phyloP scores from a whole-genome alignment of 2,888 invertebrate species.

The Aelia acuminata region DNA sequence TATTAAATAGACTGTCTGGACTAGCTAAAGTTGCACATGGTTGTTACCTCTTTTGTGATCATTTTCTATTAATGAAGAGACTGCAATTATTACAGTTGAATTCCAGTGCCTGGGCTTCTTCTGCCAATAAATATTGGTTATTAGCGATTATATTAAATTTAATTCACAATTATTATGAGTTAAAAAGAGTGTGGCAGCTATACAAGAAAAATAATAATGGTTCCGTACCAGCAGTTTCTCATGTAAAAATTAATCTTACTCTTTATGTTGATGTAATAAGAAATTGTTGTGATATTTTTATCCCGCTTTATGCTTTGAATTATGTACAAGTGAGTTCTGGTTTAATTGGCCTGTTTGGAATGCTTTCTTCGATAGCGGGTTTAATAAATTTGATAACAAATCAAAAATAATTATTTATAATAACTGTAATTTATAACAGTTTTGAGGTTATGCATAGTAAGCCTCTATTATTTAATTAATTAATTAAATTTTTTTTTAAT shows the following conservation, averaged over 20 bases:
- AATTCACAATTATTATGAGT: slow-evolving; percentile 88
- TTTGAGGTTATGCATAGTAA: neutral
- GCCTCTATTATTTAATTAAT: neutral
- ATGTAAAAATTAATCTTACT: slow-evolving; percentile 72
- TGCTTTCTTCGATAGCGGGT: slow-evolving; percentile 85
- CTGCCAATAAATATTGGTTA: slow-evolving; percentile 88
- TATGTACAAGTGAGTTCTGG: slow-evolving; percentile 84
- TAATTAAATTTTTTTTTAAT: no score
- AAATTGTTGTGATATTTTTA: slow-evolving; percentile 88
- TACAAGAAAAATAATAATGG: slow-evolving; percentile 72
- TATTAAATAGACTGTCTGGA: slow-evolving; percentile 71
- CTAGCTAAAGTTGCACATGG: slow-evolving; percentile 29
- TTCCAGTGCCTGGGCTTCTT: slow-evolving; percentile 81
- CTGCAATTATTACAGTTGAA: slow-evolving; percentile 79
- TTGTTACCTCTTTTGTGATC: slow-evolving; percentile 84
- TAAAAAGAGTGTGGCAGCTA: slow-evolving; percentile 70
- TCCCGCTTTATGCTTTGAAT: slow-evolving; percentile 87
- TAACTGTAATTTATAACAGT: neutral
- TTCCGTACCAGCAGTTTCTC: neutral
- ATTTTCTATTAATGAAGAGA: slow-evolving; percentile 87
- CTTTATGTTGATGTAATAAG: slow-evolving; percentile 86
- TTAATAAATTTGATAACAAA: slow-evolving; percentile 70
- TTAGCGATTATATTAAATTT: slow-evolving; percentile 85
- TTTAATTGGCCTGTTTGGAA: slow-evolving; percentile 83
- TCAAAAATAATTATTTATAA: neutral